Conservation (phyloP, 2,113 vertebrate species). For the cat (Felis catus) region F.catus_Fca126_mat1.0 CM031418.1:136218501-136219000, state of each 20-base stretch:
- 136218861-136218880: accelerated
- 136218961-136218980: background rate
- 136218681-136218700: accelerated
- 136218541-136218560: background rate
- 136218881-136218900: accelerated
- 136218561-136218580: background rate
- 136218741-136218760: background rate
- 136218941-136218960: too few relatives aligned
- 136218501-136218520: background rate
- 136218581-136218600: background rate
- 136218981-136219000: background rate
- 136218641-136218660: accelerated
- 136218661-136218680: background rate
- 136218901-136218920: background rate
- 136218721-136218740: background rate
- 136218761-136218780: background rate
- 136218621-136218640: background rate
- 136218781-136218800: background rate
- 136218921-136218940: background rate
- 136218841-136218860: background rate
- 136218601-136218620: accelerated
- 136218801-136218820: background rate
- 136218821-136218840: background rate
- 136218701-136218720: too few relatives aligned
- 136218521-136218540: background rate